Base-by-base conservation (phyloP, 2,888 invertebrate species). In the Drosophila suboccidentalis region DNA sequence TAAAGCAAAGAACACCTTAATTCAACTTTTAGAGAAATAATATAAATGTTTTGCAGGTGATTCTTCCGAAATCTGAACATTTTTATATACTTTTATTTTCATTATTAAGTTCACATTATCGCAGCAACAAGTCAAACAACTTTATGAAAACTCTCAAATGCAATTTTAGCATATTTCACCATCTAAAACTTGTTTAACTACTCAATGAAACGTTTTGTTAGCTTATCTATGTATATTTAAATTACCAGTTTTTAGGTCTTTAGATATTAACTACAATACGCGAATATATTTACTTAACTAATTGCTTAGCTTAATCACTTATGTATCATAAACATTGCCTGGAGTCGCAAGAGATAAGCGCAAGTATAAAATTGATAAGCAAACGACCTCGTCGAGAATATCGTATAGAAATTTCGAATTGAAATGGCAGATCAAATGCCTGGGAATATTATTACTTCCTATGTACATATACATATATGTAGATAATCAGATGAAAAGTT, bases 301-400 rank as follows among this genome's bases (percentile, higher is more conserved):
- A 75, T 73, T 73, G 46, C 54, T 34, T 22, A 10, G 41, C 41
- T 36, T 50, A 50, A 29, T 29, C 29, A 38, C 44, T 49, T 50
- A 26, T 6, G 26, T 26, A 63, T 59, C 73, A 53, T 47, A 32
- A 59, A 55, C 10, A 39, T 41, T 43, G 47, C 17, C 26, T 32
- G 10, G 29, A 19, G 17, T 15, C 10, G 29, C 51, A 4, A 11
- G 8, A 63, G 69, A 78, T 74, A 78, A 69, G 46, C 39, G 39
- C 10, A 50, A 78, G 19, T 32, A 41, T 4, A 61, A 49, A 62
- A 47, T 17, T 59, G 71, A 75, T 75, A 75, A 68, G 51, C 60
- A 26, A 50, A 17, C 61, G 60, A 71, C 79, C 76, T 78, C 75
- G 76, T 39, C 32, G 26, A 22, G 11, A 26, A 55, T 75, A 75